These are phyloP conservation scores for Halcyon badia DNA, from an alignment of 2,797 vertebrate species.

Conservation along the genomic window DNA sequence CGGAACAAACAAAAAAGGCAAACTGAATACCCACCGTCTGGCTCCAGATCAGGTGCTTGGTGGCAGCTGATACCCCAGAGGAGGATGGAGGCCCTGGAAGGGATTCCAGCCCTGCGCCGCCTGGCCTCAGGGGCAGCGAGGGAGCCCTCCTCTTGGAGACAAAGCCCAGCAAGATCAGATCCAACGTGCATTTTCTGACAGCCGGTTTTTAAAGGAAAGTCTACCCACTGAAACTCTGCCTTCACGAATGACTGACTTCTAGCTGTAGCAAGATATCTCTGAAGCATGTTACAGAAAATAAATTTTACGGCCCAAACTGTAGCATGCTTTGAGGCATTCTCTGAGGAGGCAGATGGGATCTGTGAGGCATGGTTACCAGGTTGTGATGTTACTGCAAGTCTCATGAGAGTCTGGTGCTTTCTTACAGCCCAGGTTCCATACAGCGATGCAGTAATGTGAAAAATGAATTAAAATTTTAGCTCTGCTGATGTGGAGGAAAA, in stretches of 20 bases:
- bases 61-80: neutral
- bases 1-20: neutral
- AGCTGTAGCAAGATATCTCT: neutral
- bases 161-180: neutral
- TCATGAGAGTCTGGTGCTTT: neutral
- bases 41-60: neutral
- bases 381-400: neutral
- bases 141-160: neutral
- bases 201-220: neutral
- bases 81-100: neutral
- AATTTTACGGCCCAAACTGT: neutral
- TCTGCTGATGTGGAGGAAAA: neutral
- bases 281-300: neutral
- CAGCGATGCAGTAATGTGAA: neutral
- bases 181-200: neutral
- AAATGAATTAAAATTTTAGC: neutral
- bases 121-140: accelerated
- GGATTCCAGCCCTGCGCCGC: neutral
- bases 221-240: neutral
- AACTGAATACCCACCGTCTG: neutral
- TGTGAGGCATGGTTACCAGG: neutral
- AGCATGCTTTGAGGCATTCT: neutral
- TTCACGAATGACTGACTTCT: neutral
- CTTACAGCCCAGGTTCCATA: neutral
- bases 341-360: neutral